Evolutionary conservation across 2,797 vertebrate species (phyloP).

Genomic region (Graptemys geographica): DNA sequence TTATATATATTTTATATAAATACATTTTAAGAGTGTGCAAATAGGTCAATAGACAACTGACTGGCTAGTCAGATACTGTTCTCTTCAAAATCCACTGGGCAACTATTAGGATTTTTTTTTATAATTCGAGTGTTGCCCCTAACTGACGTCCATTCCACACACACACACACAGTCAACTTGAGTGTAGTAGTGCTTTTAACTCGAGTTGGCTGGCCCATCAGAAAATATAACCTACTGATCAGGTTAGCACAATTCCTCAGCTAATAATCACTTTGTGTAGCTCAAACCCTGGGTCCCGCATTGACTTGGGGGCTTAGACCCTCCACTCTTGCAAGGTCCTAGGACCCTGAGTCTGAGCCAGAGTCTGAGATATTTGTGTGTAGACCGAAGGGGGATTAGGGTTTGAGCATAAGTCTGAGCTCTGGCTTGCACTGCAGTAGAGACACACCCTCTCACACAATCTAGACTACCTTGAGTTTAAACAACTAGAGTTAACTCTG

Average conservation of each 20-base stretch:
- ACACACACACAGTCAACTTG: neutral
- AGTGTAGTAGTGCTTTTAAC: neutral
- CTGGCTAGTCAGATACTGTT: neutral
- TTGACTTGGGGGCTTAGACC: no score
- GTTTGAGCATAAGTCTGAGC: no score
- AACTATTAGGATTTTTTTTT: neutral
- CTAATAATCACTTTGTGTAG: neutral
- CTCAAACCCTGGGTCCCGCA: no score
- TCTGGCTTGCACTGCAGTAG: no score
- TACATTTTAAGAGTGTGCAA: neutral
- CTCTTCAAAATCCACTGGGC: slow-evolving; percentile 1
- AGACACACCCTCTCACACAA: neutral
- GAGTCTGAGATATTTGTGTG: no score
- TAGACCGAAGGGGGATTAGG: no score
- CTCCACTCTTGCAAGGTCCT: no score
- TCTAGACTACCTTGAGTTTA: neutral
- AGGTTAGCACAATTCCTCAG: neutral
- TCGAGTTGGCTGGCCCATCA: neutral
- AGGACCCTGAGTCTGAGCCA: no score
- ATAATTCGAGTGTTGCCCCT: no score
- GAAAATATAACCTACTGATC: neutral
- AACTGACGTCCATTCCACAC: neutral
- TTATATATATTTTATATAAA: neutral
- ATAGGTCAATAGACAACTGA: neutral
- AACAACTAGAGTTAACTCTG: neutral